phyloP scores from a whole-genome alignment of 1,140 invertebrate genomes.

The Polypedilum vanderplanki region DNA sequence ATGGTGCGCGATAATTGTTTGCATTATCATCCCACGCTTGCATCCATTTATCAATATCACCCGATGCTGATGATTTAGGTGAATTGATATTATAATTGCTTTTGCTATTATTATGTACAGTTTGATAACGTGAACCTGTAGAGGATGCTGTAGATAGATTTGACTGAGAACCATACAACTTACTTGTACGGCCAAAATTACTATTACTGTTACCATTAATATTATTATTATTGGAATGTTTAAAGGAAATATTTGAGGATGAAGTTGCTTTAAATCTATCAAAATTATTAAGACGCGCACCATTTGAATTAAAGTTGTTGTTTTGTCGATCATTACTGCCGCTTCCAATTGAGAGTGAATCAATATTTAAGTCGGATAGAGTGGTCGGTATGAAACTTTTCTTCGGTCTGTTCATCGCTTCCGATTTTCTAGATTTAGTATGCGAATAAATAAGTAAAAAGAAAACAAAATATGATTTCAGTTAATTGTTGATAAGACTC shows the following conservation, averaged over 20 bases:
- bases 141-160: background rate
- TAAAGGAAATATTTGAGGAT: constrained; percentile 7
- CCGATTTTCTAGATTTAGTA: constrained; percentile 38
- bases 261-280: constrained; percentile 2
- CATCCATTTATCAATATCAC: constrained; percentile 1
- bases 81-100: constrained; percentile 23
- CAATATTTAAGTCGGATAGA: constrained; percentile 78
- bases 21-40: constrained; percentile 3
- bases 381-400: constrained; percentile 90
- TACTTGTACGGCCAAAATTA: constrained; percentile 12
- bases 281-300: constrained; percentile 26
- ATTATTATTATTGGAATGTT: constrained; percentile 17
- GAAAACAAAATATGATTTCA: background rate
- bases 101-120: constrained; percentile 25
- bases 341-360: constrained; percentile 46
- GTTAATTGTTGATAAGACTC: background rate
- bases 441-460: background rate
- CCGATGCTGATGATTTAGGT: background rate
- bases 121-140: constrained; percentile 1
- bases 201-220: background rate
- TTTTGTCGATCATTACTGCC: background rate
- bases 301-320: background rate
- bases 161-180: background rate
- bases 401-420: constrained; percentile 81
- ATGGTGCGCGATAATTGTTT: constrained; percentile 7